A percentile compares a stretch with the other conserved stretches of the same genome.
Evolutionary conservation across 2,888 invertebrate species (phyloP).

Genomic region (Taenaris catops): DNA sequence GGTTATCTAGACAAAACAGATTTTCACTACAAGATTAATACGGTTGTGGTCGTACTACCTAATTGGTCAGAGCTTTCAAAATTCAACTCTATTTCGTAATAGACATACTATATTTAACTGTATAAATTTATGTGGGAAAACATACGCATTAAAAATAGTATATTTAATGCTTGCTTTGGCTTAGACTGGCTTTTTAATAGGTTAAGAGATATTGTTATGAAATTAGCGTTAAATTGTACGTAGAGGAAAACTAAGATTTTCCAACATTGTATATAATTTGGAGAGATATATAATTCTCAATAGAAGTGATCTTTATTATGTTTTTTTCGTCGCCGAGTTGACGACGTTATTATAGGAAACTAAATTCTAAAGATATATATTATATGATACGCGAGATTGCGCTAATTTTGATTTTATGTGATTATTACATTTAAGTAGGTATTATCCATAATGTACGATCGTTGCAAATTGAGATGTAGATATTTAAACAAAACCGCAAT

Average conservation of each 20-base stretch:
- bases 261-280: constrained; percentile 25
- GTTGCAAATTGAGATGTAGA: constrained; percentile 58
- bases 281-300: constrained; percentile 19
- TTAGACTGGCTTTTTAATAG: constrained; percentile 71
- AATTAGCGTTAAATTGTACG: constrained; percentile 25
- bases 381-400: constrained; percentile 37
- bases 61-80: constrained; percentile 16
- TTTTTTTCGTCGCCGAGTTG: constrained; percentile 20
- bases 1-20: constrained; percentile 3
- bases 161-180: constrained; percentile 65
- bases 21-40: constrained; percentile 19
- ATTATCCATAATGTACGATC: constrained; percentile 52
- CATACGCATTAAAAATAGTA: constrained; percentile 76
- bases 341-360: constrained; percentile 32
- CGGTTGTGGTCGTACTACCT: constrained; percentile 24
- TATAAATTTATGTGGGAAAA: constrained; percentile 76
- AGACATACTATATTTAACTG: constrained; percentile 27
- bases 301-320: constrained; percentile 34
- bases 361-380: constrained; percentile 46
- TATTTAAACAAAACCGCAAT: constrained; percentile 51
- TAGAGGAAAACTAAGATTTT: constrained; percentile 21
- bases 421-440: constrained; percentile 56
- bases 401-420: constrained; percentile 60
- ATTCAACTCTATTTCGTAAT: constrained; percentile 17
- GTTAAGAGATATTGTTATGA: constrained; percentile 49